Base-by-base conservation (phyloP, 2,888 invertebrate genomes). In the Eutolmus rufibarbis region DNA sequence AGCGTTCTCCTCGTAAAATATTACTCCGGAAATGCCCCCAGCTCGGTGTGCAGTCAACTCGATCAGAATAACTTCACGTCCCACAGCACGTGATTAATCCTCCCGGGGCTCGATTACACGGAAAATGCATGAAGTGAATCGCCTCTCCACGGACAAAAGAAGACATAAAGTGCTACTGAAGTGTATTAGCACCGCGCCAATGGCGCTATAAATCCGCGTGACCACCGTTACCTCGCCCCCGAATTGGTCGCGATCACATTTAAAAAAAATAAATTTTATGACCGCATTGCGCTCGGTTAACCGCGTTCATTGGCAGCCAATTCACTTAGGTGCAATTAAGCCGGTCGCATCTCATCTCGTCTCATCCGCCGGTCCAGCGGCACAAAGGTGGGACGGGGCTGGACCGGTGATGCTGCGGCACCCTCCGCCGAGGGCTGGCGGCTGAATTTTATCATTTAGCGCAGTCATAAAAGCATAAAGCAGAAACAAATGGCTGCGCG, bases 241-340 rank as follows among this genome's bases (percentile, higher is more conserved):
- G 12, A 66, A 66, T 28, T 12, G 57, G 9, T 66, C 28, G 76
- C 37, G 40, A 34, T 31, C 16, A n/a, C 14, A 79, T 23, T n/a
- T 34, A 66, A 82, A 82, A 14, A 14, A 46, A 46, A 1, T 14
- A 46, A 57, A 82, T 57, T 9, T 56, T 56, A 84, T 84, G 43
- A 78, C 37, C 74, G n/a, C 40, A 86, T 46, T 79, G 81, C 46
- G 23, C 19, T 86, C 86, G 82, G 66, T 57, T 37, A n/a, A 40
- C 34, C 57, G 37, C 56, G n/a, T 57, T 82, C 57, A 57, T 34
- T 82, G 37, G 19, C 19, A 82, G 37, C 28, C 88, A 88, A 88
- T 86, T 81, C 88, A 86, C 88, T 88, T 86, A 88, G 88, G 88
- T 86, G 88, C 86, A 86, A 81, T 88, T 86, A 88, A 86, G 76